A percentile compares a stretch with the other conserved stretches of the same genome.
Evolutionary conservation across 2,113 vertebrate genomes (phyloP).

Genomic region (Anolis sagrei): DNA sequence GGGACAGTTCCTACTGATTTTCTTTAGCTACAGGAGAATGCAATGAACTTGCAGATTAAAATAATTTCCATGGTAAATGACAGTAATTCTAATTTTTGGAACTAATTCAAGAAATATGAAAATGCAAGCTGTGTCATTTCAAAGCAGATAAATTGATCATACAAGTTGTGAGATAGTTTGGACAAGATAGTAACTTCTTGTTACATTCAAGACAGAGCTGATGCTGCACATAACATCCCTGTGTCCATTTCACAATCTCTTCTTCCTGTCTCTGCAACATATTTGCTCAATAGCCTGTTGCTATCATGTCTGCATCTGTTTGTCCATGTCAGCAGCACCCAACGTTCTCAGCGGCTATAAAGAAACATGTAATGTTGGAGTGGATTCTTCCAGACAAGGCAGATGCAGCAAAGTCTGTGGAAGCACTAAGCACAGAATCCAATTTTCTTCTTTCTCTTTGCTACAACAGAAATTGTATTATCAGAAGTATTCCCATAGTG

Average conservation of each 20-base stretch:
- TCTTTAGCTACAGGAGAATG: neutral
- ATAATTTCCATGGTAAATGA: neutral
- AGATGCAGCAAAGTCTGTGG: too few relatives aligned
- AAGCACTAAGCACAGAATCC: too few relatives aligned
- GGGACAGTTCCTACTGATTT: neutral
- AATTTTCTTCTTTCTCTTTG: too few relatives aligned
- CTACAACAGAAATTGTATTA: too few relatives aligned
- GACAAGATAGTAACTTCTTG: neutral
- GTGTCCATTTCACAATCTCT: too few relatives aligned
- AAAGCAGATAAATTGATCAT: neutral
- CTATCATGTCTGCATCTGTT: too few relatives aligned
- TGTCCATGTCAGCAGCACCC: neutral
- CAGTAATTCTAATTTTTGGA: neutral
- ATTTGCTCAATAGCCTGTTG: neutral
- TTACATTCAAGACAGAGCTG: neutral
- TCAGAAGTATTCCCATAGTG: too few relatives aligned
- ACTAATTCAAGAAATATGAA: conserved; percentile 12
- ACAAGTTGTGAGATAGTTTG: neutral
- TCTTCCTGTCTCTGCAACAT: neutral
- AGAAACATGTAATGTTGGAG: too few relatives aligned
- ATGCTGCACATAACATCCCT: too few relatives aligned
- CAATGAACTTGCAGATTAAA: conserved; percentile 8
- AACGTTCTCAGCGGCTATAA: neutral
- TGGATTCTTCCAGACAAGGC: too few relatives aligned
- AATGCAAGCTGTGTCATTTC: neutral